Conservation (phyloP, 23 tunicate species). For the Phallusia fumigata region DNA sequence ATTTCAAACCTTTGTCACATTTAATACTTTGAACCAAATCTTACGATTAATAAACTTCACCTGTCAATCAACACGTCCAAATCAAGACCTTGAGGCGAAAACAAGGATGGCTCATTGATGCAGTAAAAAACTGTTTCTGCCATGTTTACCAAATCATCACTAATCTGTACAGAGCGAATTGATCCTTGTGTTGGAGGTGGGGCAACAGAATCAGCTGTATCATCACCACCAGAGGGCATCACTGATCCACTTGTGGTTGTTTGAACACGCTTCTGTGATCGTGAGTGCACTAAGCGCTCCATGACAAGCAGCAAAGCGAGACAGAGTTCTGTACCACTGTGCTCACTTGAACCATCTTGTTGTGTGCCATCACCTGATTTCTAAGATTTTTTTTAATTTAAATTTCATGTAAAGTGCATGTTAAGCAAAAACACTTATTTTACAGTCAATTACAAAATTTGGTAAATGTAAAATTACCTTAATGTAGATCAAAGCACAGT, state of each 20-base stretch:
- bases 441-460: no score
- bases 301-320: constrained; percentile 76
- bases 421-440: no score
- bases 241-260: constrained; percentile 61
- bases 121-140: constrained; percentile 89
- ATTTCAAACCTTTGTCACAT: no score
- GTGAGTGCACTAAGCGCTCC: constrained; percentile 66
- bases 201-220: constrained; percentile 13
- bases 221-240: constrained; percentile 37
- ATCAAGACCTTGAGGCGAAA: constrained; percentile 71
- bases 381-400: no score
- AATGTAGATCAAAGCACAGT: constrained; percentile 78
- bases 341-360: constrained; percentile 40
- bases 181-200: constrained; percentile 48
- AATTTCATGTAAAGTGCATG: no score
- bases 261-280: constrained; percentile 13
- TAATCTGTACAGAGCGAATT: constrained; percentile 34
- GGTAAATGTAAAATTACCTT: constrained; percentile 37
- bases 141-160: constrained; percentile 78
- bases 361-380: constrained; percentile 32
- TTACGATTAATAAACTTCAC: constrained; percentile 14
- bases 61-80: constrained; percentile 59
- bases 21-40: no score
- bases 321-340: constrained; percentile 70
- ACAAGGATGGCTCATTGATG: constrained; percentile 58